Conservation (phyloP, 2,888 invertebrate species). For the Xylota sylvarum region DNA sequence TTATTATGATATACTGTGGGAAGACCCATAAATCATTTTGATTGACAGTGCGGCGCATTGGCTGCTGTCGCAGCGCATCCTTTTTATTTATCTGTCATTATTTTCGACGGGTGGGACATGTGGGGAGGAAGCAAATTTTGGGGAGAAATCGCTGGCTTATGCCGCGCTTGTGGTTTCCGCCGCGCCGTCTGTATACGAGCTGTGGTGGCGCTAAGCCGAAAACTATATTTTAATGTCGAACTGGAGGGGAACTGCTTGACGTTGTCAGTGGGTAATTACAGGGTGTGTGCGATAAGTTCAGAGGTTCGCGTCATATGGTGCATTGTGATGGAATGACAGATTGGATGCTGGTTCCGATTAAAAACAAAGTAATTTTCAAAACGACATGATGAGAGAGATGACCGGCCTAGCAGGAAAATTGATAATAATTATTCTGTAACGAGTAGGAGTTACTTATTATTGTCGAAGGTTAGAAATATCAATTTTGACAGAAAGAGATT, state of each 20-base stretch:
- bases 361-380: slow-evolving; percentile 57
- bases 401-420: slow-evolving; percentile 41
- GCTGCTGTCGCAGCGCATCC: slow-evolving; percentile 75
- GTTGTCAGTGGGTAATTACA: slow-evolving; percentile 72
- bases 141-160: slow-evolving; percentile 40
- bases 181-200: neutral
- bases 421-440: slow-evolving; percentile 57
- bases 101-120: slow-evolving; percentile 26
- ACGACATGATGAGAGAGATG: slow-evolving; percentile 33
- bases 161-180: slow-evolving; percentile 35
- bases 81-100: slow-evolving; percentile 71
- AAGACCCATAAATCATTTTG: slow-evolving; percentile 85
- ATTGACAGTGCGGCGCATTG: slow-evolving; percentile 83
- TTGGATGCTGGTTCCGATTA: slow-evolving; percentile 74
- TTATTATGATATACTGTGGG: slow-evolving; percentile 83
- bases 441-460: slow-evolving; percentile 6
- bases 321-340: slow-evolving; percentile 66
- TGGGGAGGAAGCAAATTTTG: slow-evolving; percentile 30
- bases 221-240: slow-evolving; percentile 57
- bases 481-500: slow-evolving; percentile 4
- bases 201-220: slow-evolving; percentile 61
- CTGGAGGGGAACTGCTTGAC: slow-evolving; percentile 13
- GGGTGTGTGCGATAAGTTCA: slow-evolving; percentile 63
- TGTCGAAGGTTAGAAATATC: neutral
- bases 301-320: slow-evolving; percentile 64